Evolutionary conservation across 1,140 invertebrate species (phyloP).

Genomic region (Lucilia sericata): DNA sequence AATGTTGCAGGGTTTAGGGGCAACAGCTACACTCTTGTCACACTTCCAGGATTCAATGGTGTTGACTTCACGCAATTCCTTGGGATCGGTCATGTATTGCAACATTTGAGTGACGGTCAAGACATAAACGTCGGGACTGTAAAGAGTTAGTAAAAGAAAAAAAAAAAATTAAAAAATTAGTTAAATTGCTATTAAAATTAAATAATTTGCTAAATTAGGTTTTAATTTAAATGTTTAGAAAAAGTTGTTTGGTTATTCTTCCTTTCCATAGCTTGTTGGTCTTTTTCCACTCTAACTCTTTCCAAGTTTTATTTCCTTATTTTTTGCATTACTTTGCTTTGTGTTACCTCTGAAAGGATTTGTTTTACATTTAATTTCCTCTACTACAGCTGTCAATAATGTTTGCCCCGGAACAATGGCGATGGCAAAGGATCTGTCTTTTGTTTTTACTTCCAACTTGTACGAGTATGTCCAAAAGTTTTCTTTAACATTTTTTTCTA

Average conservation of each 20-base stretch:
- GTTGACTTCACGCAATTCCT: constrained; percentile 75
- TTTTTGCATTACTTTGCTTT: not conserved
- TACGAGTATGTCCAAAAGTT: not conserved
- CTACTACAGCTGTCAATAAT: not conserved
- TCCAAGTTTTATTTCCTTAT: not conserved
- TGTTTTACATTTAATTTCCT: not conserved
- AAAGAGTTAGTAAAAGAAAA: constrained; percentile 52
- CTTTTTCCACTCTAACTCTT: not conserved
- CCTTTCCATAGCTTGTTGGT: too few relatives aligned
- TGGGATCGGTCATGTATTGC: constrained; percentile 91
- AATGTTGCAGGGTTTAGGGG: constrained; percentile 80
- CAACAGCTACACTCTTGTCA: constrained; percentile 77
- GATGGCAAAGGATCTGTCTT: not conserved
- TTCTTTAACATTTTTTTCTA: not conserved
- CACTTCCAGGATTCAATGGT: constrained; percentile 84
- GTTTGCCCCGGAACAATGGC: not conserved
- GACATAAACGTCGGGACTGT: constrained; percentile 88
- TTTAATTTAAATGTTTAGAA: too few relatives aligned
- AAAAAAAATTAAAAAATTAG: not conserved
- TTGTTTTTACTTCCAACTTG: not conserved
- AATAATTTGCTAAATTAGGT: too few relatives aligned
- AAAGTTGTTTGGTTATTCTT: too few relatives aligned
- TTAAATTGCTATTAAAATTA: not conserved
- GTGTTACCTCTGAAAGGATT: not conserved
- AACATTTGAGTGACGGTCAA: constrained; percentile 91